phyloP scores from a whole-genome alignment of 2,888 invertebrate genomes.

The Ochropleura plecta region DNA sequence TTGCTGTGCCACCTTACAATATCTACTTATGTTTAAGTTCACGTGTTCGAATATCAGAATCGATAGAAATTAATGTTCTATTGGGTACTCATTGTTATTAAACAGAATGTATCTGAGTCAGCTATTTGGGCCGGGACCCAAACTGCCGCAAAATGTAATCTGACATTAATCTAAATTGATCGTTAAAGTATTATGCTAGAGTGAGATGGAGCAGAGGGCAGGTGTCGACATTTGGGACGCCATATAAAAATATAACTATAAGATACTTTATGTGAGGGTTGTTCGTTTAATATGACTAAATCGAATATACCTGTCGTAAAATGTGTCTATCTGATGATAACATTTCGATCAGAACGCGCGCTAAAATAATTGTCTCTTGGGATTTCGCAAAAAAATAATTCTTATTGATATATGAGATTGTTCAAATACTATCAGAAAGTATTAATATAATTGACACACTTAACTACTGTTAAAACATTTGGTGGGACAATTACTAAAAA shows the following conservation, averaged over 20 bases:
- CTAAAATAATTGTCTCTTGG: slow-evolving; percentile 12
- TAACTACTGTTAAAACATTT: neutral
- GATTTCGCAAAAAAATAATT: slow-evolving; percentile 19
- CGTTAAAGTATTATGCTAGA: slow-evolving; percentile 51
- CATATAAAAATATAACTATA: slow-evolving; percentile 52
- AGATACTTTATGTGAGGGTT: slow-evolving; percentile 43
- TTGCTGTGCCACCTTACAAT: neutral
- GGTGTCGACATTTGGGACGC: slow-evolving; percentile 48
- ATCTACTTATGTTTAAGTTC: slow-evolving; percentile 3
- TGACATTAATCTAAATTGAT: slow-evolving; percentile 58
- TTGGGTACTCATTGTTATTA: slow-evolving; percentile 27
- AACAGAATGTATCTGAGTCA: slow-evolving; percentile 30
- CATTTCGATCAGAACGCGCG: slow-evolving; percentile 7
- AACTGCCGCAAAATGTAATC: slow-evolving; percentile 41
- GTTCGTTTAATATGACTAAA: slow-evolving; percentile 49
- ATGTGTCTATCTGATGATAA: slow-evolving; percentile 26
- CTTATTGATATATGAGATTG: slow-evolving; percentile 5
- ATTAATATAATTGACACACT: neutral
- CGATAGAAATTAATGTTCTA: slow-evolving; percentile 9
- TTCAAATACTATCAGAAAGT: neutral
- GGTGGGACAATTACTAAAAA: neutral
- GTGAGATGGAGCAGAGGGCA: slow-evolving; percentile 31
- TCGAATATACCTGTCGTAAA: slow-evolving; percentile 49
- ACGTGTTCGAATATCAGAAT: slow-evolving; percentile 9
- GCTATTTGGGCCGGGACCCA: slow-evolving; percentile 24